phyloP scores from a whole-genome alignment of 1,140 invertebrate species.

The Drosophila varians region DNA sequence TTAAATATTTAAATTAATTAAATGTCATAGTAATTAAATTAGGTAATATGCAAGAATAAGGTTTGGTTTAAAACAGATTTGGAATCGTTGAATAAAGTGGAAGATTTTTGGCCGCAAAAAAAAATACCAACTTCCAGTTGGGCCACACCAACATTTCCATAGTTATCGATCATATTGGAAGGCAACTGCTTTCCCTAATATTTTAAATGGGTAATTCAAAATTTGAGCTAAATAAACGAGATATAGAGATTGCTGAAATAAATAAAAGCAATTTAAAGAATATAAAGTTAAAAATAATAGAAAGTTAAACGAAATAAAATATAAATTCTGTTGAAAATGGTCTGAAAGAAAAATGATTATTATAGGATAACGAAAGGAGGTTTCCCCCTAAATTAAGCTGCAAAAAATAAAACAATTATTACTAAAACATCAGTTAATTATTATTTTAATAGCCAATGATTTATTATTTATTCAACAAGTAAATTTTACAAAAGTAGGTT shows the following conservation, averaged over 20 bases:
- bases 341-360: neutral
- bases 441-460: neutral
- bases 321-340: too few species aligned
- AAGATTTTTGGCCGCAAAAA: neutral
- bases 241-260: too few species aligned
- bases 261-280: too few species aligned
- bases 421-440: neutral
- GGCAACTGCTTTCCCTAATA: neutral
- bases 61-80: too few species aligned
- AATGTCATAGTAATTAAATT: neutral
- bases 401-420: neutral
- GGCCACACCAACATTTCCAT: neutral
- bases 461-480: neutral
- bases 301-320: too few species aligned
- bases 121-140: neutral
- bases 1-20: neutral
- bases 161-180: neutral
- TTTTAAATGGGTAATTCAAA: too few species aligned
- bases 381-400: too few species aligned
- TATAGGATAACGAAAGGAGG: neutral
- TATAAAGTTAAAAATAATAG: too few species aligned
- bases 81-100: too few species aligned
- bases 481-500: conserved; percentile 1
- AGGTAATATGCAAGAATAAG: too few species aligned
- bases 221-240: too few species aligned